phyloP scores from a whole-genome alignment of 2,113 vertebrate genomes.

The Brevimyrus niger region DNA sequence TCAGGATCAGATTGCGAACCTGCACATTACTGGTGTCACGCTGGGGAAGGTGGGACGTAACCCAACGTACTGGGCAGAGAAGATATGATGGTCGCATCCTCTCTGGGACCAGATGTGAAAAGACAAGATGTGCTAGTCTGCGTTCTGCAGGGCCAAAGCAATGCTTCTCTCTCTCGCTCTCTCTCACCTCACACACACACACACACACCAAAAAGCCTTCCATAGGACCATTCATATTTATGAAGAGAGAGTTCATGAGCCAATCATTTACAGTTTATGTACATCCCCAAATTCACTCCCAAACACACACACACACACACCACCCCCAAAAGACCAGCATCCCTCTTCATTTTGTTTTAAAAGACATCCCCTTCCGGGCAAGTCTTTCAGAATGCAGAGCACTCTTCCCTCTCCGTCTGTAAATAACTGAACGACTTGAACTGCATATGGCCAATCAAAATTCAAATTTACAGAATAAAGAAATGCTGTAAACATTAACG shows the following conservation, averaged over 20 bases:
- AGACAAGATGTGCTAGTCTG: not conserved
- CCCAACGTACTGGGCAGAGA: slow-evolving; percentile 48
- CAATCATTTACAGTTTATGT: slow-evolving; percentile 11
- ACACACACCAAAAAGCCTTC: slow-evolving; percentile 23
- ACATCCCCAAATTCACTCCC: not conserved
- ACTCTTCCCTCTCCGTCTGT: slow-evolving; percentile 30
- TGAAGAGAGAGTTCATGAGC: slow-evolving; percentile 22
- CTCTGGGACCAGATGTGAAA: slow-evolving; percentile 39
- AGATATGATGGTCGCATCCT: slow-evolving; percentile 50
- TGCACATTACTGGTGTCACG: not conserved
- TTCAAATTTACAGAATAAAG: not conserved
- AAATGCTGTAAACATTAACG: not conserved
- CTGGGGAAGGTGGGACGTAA: slow-evolving; percentile 12
- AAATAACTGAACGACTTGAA: slow-evolving; percentile 36
- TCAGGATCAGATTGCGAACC: not conserved
- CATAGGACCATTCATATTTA: slow-evolving; percentile 26
- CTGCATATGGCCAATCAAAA: slow-evolving; percentile 34
- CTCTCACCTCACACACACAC: slow-evolving; percentile 22
- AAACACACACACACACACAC: too few relatives aligned
- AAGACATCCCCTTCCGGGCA: slow-evolving; percentile 36
- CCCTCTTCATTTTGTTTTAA: slow-evolving; percentile 32
- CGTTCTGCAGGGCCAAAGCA: not conserved
- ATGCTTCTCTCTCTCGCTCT: not conserved
- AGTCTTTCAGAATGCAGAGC: slow-evolving; percentile 54
- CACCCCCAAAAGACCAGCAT: not conserved